These are phyloP conservation scores for Dermolepida albohirtum DNA, from an alignment of 2,888 invertebrate species.

Conservation along the genomic window DNA sequence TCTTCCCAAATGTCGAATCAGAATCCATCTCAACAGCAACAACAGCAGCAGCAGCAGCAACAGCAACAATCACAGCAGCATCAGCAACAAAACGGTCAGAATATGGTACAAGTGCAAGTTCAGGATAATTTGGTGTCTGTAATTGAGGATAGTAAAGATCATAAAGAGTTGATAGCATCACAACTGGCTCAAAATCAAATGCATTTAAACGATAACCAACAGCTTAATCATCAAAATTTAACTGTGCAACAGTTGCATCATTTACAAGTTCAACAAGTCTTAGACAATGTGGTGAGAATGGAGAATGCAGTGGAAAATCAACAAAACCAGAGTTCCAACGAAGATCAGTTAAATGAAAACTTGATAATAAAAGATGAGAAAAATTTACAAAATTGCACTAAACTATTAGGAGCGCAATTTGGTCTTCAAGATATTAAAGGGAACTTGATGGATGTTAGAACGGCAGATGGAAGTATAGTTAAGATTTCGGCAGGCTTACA, in stretches of 20 bases:
- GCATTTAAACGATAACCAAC: constrained; percentile 69
- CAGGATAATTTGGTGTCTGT: constrained; percentile 65
- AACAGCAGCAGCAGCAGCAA: constrained; percentile 50
- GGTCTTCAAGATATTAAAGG: constrained; percentile 62
- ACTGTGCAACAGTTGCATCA: constrained; percentile 63
- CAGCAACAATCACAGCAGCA: constrained; percentile 59
- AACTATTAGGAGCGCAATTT: constrained; percentile 62
- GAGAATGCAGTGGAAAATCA: constrained; percentile 66
- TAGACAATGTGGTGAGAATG: constrained; percentile 63
- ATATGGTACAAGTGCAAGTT: constrained; percentile 65
- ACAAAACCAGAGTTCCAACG: constrained; percentile 68
- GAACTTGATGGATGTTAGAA: constrained; percentile 73
- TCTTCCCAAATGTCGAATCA: constrained; percentile 41
- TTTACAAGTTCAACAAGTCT: constrained; percentile 72
- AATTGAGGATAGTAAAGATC: constrained; percentile 63
- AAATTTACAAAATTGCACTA: constrained; percentile 68
- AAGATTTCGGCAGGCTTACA: constrained; percentile 77
- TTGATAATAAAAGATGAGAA: constrained; percentile 71
- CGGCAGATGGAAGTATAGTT: constrained; percentile 79
- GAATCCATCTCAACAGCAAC: constrained; percentile 52
- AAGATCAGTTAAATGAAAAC: constrained; percentile 61
- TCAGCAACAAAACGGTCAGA: constrained; percentile 58
- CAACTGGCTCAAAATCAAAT: constrained; percentile 60
- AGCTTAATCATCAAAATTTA: constrained; percentile 61
- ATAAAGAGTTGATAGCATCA: constrained; percentile 60